Evolutionary conservation across 1,140 invertebrate species (phyloP), one percentile per base, ranked within the genome.

Genomic region (Brachionus rotundiformis): DNA sequence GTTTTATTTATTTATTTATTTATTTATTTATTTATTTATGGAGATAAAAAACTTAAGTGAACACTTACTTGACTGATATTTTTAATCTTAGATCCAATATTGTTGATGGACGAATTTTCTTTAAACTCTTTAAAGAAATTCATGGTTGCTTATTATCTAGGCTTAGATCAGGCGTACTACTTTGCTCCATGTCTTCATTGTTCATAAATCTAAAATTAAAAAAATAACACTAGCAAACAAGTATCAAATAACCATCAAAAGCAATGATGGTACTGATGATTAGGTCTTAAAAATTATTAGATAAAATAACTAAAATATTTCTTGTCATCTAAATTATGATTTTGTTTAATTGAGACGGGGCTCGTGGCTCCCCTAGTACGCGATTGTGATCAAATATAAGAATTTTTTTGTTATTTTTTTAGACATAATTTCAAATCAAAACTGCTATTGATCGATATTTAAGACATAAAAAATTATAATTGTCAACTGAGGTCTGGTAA

Each of bases 51-150:
- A 36, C 8, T 29, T 8, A 29, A 29, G 63, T 13, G 4, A 16
- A n/a, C 0, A 31, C 41, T 77, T 36, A 77, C 73, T 63, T 79
- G 76, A 36, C 76, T 63, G 11, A 79, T 79, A 23, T 54, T 79
- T 63, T 79, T 79, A 23, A 79, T 54, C 19, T 33, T 79, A 2
- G 47, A 59, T 13, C 76, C 76, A 13, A 77, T 29, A 16, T 29
- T 29, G 31, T 77, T 77, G 23, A 79, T 79, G 11, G 76, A 79
- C n/a, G 31, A 23, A 23, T 79, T 79, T 31, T 79, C 76, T 33
- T 31, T 79, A 31, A 79, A 31, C 16, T 79, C 76, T 41, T 79
- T 79, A 23, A 79, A 79, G 23, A 79, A 79, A 41, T 79, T 79
- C 47, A 54, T 77, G n/a, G 31, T 68, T 68, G 29, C 23, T 65